These are phyloP conservation scores for Notodonta ziczac DNA, from an alignment of 2,888 invertebrate genomes.

Conservation along the genomic window DNA sequence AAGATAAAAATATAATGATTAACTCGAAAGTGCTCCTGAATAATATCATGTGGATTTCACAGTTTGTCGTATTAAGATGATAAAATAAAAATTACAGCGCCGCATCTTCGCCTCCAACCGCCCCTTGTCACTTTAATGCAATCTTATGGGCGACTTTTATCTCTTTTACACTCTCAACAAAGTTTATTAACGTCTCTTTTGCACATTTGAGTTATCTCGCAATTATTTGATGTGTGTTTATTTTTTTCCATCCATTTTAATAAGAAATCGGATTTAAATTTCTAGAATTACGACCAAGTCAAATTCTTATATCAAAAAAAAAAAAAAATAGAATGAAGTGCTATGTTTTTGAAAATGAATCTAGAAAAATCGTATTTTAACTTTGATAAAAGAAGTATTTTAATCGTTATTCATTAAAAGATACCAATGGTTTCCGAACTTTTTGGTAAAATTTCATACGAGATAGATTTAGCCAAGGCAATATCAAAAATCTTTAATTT, in stretches of 20 bases:
- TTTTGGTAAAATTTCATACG: not conserved
- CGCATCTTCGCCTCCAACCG: conserved; percentile 27
- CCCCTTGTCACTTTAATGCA: conserved; percentile 43
- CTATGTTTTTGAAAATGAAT: too few species aligned
- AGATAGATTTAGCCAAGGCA: not conserved
- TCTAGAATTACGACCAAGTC: too few species aligned
- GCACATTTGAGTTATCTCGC: conserved; percentile 19
- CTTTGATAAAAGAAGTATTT: too few species aligned
- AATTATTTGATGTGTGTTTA: conserved; percentile 22
- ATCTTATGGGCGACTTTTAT: conserved; percentile 37
- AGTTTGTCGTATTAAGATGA: conserved; percentile 45
- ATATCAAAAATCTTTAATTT: not conserved
- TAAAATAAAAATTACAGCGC: conserved; percentile 40
- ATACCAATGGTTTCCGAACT: not conserved
- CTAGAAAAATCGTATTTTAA: too few species aligned
- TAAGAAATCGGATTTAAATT: not conserved
- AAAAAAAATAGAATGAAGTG: too few species aligned
- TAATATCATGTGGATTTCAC: conserved; percentile 41
- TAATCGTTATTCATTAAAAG: not conserved
- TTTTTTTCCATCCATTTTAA: conserved; percentile 16
- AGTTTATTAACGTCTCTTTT: conserved; percentile 16
- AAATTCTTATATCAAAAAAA: too few species aligned
- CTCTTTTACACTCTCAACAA: conserved; percentile 19
- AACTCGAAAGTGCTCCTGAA: conserved; percentile 33
- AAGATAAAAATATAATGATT: conserved; percentile 12